These are phyloP conservation scores for Orientallactaga sibirica DNA, from an alignment of 2,797 vertebrate species.

Conservation along the genomic window DNA sequence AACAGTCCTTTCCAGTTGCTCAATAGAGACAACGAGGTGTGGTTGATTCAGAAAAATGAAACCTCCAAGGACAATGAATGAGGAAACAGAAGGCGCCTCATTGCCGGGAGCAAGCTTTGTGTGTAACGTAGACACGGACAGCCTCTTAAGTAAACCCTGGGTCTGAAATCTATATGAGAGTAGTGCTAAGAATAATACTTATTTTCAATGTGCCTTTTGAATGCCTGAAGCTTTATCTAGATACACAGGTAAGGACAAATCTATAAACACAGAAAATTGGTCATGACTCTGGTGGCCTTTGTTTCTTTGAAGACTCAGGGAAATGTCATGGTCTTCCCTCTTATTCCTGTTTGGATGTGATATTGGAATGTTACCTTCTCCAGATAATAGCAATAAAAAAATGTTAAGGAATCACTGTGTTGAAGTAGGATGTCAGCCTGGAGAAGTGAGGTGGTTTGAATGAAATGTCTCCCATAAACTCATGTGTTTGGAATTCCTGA, in stretches of 20 bases:
- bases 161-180: neutral
- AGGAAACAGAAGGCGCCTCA: conserved; percentile 27
- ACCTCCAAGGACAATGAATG: conserved; percentile 62
- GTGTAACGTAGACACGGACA: conserved; percentile 39
- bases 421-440: neutral
- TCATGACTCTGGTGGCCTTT: neutral
- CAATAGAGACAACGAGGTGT: conserved; percentile 92
- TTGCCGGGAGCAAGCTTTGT: conserved; percentile 40
- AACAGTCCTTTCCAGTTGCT: conserved; percentile 91
- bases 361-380: neutral
- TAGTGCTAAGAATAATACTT: neutral
- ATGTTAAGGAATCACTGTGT: conserved; percentile 1
- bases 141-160: neutral
- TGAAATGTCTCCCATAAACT: too few species aligned
- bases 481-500: too few species aligned
- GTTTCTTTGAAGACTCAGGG: neutral
- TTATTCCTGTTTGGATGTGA: neutral
- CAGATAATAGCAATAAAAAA: conserved; percentile 41
- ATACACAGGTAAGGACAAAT: neutral
- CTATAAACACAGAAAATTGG: neutral
- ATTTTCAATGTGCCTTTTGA: conserved; percentile 63
- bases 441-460: neutral
- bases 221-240: conserved; percentile 20
- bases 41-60: conserved; percentile 88
- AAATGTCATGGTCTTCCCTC: neutral